phyloP scores from a whole-genome alignment of 2,113 vertebrate species.

The Limanda limanda region DNA sequence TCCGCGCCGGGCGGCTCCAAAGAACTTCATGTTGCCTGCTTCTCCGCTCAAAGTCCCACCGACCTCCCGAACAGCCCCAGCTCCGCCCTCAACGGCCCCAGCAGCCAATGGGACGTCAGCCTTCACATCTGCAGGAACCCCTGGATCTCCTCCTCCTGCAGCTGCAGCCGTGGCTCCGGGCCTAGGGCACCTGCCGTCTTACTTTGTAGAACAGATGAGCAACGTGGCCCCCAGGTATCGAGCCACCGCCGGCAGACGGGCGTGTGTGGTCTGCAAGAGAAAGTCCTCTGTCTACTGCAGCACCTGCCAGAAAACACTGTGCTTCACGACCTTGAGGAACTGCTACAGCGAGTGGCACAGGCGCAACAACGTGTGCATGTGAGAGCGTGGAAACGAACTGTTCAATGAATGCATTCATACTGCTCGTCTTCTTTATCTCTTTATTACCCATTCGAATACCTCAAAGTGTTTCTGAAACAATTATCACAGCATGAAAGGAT shows the following conservation, averaged over 20 bases:
- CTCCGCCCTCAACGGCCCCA: not conserved
- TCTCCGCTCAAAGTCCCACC: conserved; percentile 7
- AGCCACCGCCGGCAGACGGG: conserved; percentile 59
- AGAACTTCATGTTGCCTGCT: conserved; percentile 34
- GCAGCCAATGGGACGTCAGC: not conserved
- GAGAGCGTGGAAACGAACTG: not conserved
- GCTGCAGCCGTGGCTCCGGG: not conserved
- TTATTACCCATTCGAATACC: no score
- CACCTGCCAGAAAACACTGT: conserved; percentile 67
- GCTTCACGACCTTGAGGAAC: conserved; percentile 64
- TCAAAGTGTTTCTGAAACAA: no score
- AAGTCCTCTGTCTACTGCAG: conserved; percentile 69
- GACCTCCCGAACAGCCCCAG: not conserved
- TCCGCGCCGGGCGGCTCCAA: conserved; percentile 44
- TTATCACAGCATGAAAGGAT: no score
- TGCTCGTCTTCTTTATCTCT: no score
- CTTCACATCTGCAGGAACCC: not conserved
- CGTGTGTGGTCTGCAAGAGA: conserved; percentile 62
- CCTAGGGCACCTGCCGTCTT: conserved; percentile 61
- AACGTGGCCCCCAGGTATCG: conserved; percentile 48
- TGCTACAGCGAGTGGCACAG: conserved; percentile 66
- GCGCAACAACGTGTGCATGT: conserved; percentile 49
- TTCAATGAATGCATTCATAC: no score
- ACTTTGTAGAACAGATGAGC: conserved; percentile 65
- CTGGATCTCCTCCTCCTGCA: not conserved